A percentile compares a stretch with the other conserved stretches of the same genome.
These are phyloP conservation scores for Hippoglossus hippoglossus DNA, from an alignment of 2,797 vertebrate species.

Conservation along the genomic window DNA sequence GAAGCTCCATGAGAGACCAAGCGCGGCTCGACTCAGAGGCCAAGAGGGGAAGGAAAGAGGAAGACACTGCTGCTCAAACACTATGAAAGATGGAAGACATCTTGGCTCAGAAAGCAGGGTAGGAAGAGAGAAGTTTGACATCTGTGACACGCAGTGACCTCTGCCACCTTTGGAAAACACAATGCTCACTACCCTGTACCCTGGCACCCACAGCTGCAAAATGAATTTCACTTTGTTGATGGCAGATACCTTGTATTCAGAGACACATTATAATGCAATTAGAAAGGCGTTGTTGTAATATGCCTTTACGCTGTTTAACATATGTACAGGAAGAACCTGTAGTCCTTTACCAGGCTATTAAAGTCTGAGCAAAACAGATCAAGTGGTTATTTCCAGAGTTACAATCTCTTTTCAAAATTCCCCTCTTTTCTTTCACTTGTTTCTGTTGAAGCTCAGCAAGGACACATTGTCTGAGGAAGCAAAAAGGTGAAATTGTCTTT, in stretches of 20 bases:
- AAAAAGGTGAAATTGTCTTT: not conserved
- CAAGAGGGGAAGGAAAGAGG: slow-evolving; percentile 71
- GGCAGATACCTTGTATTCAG: slow-evolving; percentile 3
- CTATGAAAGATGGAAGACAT: slow-evolving; percentile 57
- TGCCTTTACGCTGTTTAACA: not conserved
- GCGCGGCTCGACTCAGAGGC: slow-evolving; percentile 35
- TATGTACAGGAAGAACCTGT: not conserved
- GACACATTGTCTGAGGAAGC: not conserved
- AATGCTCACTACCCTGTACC: slow-evolving; percentile 24
- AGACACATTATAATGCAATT: not conserved
- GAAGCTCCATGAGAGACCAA: slow-evolving; percentile 27
- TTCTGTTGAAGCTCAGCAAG: not conserved
- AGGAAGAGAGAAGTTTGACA: slow-evolving; percentile 62
- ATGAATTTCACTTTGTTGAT: slow-evolving; percentile 19
- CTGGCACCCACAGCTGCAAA: slow-evolving; percentile 42
- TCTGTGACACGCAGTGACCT: slow-evolving; percentile 41
- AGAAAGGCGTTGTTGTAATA: slow-evolving; percentile 14
- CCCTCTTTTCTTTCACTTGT: not conserved
- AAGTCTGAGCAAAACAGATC: not conserved
- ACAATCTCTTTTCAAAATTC: too few relatives aligned
- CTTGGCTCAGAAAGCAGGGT: slow-evolving; percentile 53
- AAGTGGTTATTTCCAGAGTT: not conserved
- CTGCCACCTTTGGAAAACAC: slow-evolving; percentile 50
- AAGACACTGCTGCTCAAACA: slow-evolving; percentile 60
- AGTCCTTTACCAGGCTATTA: not conserved